Evolutionary conservation across 1,140 invertebrate genomes (phyloP).

Genomic region (Drosophila pachea): DNA sequence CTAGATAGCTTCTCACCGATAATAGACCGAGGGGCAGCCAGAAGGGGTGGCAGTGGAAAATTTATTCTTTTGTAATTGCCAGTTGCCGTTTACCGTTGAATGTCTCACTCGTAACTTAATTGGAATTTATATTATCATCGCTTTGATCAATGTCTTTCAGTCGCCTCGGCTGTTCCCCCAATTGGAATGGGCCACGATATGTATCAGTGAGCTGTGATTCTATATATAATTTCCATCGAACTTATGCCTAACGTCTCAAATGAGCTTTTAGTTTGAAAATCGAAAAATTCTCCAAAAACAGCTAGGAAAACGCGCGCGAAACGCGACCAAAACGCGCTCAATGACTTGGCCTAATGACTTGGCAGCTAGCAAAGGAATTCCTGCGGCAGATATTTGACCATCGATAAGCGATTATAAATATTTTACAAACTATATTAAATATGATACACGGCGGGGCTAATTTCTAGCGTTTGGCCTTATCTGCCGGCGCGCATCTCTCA

Average conservation of each 20-base stretch:
- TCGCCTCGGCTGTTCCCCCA: background rate
- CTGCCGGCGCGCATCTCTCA: slow-evolving; percentile 63
- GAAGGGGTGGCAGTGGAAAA: slow-evolving; percentile 21
- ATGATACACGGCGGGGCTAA: slow-evolving; percentile 24
- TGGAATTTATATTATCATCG: slow-evolving; percentile 74
- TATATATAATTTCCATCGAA: slow-evolving; percentile 64
- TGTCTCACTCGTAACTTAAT: slow-evolving; percentile 70
- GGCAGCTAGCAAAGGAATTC: slow-evolving; percentile 45
- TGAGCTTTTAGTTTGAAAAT: slow-evolving; percentile 55
- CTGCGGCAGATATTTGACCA: slow-evolving; percentile 35
- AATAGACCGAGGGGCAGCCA: slow-evolving; percentile 20
- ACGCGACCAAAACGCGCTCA: slow-evolving; percentile 13
- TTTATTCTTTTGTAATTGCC: slow-evolving; percentile 69
- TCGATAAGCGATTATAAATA: slow-evolving; percentile 56
- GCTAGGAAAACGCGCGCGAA: slow-evolving; percentile 23
- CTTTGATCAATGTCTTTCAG: slow-evolving; percentile 65
- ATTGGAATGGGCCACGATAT: slow-evolving; percentile 24
- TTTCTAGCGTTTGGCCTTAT: slow-evolving; percentile 44
- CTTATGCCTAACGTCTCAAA: slow-evolving; percentile 53
- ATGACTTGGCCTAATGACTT: slow-evolving; percentile 59
- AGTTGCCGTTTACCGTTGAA: slow-evolving; percentile 71
- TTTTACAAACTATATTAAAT: slow-evolving; percentile 68
- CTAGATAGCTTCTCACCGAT: slow-evolving; percentile 73
- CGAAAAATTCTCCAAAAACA: slow-evolving; percentile 15
- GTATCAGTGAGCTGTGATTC: slow-evolving; percentile 34